Conservation (phyloP, 2,888 invertebrate species). For the Lepidocyrtoides sp. region DNA sequence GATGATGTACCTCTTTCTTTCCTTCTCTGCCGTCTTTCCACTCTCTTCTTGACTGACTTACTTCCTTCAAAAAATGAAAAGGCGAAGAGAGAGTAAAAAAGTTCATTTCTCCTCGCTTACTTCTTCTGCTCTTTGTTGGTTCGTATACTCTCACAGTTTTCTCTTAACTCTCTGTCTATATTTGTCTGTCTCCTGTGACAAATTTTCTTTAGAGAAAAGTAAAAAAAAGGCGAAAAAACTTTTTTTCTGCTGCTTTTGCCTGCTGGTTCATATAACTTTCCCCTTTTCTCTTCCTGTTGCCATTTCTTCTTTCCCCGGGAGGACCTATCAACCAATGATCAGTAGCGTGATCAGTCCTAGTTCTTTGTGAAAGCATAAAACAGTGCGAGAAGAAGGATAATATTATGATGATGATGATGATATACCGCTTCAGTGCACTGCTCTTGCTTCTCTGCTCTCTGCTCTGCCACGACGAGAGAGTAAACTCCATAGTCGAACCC, state of each 20-base stretch:
- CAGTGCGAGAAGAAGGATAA: conserved; percentile 13
- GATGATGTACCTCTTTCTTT: conserved; percentile 45
- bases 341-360: conserved; percentile 34
- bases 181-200: conserved; percentile 77
- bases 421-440: conserved; percentile 50
- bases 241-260: conserved; percentile 19
- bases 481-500: conserved; percentile 8
- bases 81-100: conserved; percentile 12
- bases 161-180: conserved; percentile 63
- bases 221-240: conserved; percentile 38
- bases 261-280: conserved; percentile 31
- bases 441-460: not conserved
- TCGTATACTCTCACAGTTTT: conserved; percentile 3
- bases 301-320: conserved; percentile 41
- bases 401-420: conserved; percentile 51
- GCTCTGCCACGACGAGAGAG: not conserved
- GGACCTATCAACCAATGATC: conserved; percentile 57
- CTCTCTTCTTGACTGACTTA: conserved; percentile 32
- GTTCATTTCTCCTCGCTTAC: conserved; percentile 50
- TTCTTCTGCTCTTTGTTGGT: conserved; percentile 43
- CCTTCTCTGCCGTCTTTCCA: conserved; percentile 22
- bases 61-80: conserved; percentile 18
- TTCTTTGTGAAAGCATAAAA: conserved; percentile 18
- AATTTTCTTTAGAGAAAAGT: conserved; percentile 74
- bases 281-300: conserved; percentile 37